Conservation (phyloP, 1,140 invertebrate species). For the Leptopilina boulardi region DNA sequence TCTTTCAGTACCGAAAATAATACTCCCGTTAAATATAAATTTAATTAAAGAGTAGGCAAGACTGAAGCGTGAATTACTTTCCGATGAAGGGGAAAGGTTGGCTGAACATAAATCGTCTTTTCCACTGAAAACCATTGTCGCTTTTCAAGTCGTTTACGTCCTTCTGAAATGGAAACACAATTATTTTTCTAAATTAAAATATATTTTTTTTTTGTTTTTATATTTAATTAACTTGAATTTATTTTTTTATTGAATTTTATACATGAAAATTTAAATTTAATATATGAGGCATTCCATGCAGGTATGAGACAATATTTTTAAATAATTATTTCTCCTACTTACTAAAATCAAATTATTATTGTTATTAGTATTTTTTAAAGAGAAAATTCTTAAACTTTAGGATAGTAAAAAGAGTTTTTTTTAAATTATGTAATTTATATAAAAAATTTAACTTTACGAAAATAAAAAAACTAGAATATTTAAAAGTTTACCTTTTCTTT, state of each 20-base stretch:
- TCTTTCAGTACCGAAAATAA: background rate
- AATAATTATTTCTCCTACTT: no score
- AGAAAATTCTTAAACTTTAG: no score
- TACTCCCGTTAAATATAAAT: background rate
- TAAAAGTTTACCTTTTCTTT: no score
- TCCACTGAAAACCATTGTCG: slow-evolving; percentile 1
- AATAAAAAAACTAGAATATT: no score
- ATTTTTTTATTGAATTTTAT: background rate
- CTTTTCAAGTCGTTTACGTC: background rate
- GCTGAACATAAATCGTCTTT: slow-evolving; percentile 5
- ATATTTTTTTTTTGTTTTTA: background rate
- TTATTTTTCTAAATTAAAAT: slow-evolving; percentile 2
- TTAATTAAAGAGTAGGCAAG: background rate
- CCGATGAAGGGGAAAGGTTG: background rate
- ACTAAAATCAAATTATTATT: no score
- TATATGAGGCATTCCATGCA: no score
- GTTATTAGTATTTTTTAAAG: no score
- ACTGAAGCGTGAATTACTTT: slow-evolving; percentile 1
- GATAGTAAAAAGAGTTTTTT: no score
- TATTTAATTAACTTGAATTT: background rate
- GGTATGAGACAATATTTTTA: no score
- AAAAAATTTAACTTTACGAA: no score
- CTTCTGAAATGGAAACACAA: background rate
- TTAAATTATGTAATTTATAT: no score
- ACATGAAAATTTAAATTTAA: no score